Conservation (phyloP, 37 sponge, comb jelly and placozoan genomes). For the Eunapius fragilis region DNA sequence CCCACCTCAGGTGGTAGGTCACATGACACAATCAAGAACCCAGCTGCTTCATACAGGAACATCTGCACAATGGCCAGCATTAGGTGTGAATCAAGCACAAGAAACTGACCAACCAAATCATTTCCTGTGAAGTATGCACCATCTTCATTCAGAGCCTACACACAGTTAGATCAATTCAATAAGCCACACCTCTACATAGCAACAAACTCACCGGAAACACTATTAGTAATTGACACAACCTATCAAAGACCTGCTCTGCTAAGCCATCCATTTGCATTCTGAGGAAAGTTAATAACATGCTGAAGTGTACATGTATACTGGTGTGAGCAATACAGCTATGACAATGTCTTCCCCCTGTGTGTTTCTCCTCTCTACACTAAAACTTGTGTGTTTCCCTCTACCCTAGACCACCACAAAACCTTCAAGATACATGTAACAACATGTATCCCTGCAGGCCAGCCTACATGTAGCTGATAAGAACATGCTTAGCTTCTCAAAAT, state of each 20-base stretch:
- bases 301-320: background rate
- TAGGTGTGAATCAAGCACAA: background rate
- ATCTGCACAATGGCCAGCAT: conserved; percentile 20
- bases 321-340: background rate
- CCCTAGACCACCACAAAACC: no score
- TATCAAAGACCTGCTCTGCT: conserved; percentile 49
- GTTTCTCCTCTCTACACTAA: no score
- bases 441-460: no score
- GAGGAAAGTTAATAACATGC: background rate
- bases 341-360: no score
- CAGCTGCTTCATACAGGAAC: conserved; percentile 88
- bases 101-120: conserved; percentile 22
- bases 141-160: conserved; percentile 6
- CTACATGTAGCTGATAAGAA: no score
- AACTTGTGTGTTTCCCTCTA: no score
- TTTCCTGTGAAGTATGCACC: conserved; percentile 34
- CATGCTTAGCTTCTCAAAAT: no score
- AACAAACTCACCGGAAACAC: conserved; percentile 38
- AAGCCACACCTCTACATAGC: background rate
- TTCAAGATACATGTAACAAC: no score
- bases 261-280: conserved; percentile 43
- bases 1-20: conserved; percentile 65
- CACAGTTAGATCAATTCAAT: background rate
- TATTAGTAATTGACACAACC: conserved; percentile 35
- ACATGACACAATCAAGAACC: conserved; percentile 65